phyloP scores from a whole-genome alignment of 2,113 vertebrate species.

The Ictalurus furcatus region DNA sequence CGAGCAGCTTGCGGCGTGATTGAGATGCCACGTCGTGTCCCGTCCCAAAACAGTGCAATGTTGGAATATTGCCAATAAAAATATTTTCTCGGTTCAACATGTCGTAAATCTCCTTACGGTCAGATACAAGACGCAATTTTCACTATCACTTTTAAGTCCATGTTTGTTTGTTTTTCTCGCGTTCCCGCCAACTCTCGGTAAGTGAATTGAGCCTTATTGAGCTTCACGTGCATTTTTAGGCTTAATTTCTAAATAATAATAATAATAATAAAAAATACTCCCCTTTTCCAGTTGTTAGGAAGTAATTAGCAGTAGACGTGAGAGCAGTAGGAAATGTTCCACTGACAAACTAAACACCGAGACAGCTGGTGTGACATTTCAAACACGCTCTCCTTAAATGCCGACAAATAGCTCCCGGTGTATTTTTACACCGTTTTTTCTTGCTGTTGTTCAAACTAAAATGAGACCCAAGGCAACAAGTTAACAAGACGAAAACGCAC shows the following conservation, averaged over 20 bases:
- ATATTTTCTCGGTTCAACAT: not conserved
- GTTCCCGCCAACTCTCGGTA: not conserved
- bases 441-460: not conserved
- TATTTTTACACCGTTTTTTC: not conserved
- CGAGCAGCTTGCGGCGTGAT: not conserved
- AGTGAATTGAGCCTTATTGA: not conserved
- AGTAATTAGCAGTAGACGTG: not conserved
- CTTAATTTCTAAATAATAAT: not conserved
- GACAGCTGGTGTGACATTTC: slow-evolving; percentile 22
- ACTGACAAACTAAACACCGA: not conserved
- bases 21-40: not conserved
- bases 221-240: not conserved
- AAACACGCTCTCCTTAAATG: slow-evolving; percentile 10
- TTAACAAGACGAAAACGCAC: not conserved
- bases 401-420: not conserved
- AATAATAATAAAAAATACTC: not conserved
- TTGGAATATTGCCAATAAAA: not conserved
- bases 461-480: not conserved
- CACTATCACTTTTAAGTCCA: too few species aligned
- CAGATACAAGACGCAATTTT: not conserved
- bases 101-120: not conserved
- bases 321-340: slow-evolving; percentile 25
- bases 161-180: not conserved
- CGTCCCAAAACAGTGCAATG: not conserved
- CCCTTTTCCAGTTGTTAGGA: slow-evolving; percentile 8